These are phyloP conservation scores for Elegia similella DNA, from an alignment of 2,888 invertebrate genomes.

Conservation along the genomic window DNA sequence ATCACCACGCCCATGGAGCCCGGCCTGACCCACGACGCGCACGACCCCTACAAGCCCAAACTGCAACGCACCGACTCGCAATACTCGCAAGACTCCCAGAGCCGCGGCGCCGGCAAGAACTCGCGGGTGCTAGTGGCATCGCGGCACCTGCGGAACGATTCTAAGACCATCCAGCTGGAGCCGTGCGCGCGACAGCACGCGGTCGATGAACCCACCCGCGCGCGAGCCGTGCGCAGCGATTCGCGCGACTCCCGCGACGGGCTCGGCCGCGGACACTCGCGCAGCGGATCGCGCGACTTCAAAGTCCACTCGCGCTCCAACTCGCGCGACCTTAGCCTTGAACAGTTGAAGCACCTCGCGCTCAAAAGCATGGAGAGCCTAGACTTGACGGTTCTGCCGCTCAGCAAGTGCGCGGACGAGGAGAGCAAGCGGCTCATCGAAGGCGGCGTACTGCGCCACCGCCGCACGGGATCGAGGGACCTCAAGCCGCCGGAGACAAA, in stretches of 20 bases:
- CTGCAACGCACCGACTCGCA: constrained; percentile 71
- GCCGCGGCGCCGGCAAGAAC: constrained; percentile 45
- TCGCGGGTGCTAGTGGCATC: constrained; percentile 76
- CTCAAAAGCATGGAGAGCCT: constrained; percentile 74
- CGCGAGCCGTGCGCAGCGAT: constrained; percentile 42
- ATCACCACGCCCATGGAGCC: constrained; percentile 62
- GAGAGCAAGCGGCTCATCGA: constrained; percentile 74
- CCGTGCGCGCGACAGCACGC: constrained; percentile 75
- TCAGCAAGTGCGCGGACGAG: constrained; percentile 62
- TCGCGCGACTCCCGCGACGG: constrained; percentile 45
- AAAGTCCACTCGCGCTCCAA: constrained; percentile 75
- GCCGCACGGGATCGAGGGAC: constrained; percentile 83
- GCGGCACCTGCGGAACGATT: constrained; percentile 82
- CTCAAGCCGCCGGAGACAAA: constrained; percentile 52
- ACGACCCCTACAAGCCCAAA: constrained; percentile 29
- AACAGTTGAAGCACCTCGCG: constrained; percentile 70
- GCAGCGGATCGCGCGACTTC: constrained; percentile 51
- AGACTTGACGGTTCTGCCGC: constrained; percentile 63
- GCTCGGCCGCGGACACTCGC: constrained; percentile 51
- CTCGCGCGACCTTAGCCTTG: constrained; percentile 75
- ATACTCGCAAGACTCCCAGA: constrained; percentile 60
- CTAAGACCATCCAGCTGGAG: constrained; percentile 84
- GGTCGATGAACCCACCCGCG: constrained; percentile 49
- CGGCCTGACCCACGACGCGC: constrained; percentile 24
- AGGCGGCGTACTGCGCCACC: constrained; percentile 76